phyloP scores from a whole-genome alignment of 1,140 invertebrate species.

The Platyura marginata region DNA sequence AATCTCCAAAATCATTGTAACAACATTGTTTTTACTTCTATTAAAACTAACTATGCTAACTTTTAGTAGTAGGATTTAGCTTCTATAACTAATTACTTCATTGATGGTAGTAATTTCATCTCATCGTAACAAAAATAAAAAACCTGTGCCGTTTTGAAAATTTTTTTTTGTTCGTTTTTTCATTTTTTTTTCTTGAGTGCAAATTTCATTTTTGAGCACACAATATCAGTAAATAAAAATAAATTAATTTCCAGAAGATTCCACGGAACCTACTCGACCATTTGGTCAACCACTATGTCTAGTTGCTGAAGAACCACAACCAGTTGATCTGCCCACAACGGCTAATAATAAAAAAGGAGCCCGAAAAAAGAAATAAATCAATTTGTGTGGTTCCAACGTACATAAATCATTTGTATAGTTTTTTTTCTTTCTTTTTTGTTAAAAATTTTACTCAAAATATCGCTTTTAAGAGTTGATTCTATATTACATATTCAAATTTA shows the following conservation, averaged over 20 bases:
- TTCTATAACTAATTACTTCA: neutral
- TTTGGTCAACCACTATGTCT: slow-evolving; percentile 56
- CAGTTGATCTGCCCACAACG: neutral
- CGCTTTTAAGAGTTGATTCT: too few species aligned
- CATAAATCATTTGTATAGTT: neutral
- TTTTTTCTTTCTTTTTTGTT: too few species aligned
- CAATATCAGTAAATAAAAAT: neutral
- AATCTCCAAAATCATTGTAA: too few species aligned
- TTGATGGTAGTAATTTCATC: slow-evolving; percentile 48
- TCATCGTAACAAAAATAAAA: slow-evolving; percentile 90
- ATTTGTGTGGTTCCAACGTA: neutral
- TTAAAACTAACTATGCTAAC: neutral
- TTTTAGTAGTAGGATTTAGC: neutral
- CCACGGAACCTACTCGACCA: slow-evolving; percentile 43
- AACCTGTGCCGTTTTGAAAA: too few species aligned
- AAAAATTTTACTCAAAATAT: too few species aligned
- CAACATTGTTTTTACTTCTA: neutral
- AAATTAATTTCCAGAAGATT: slow-evolving; percentile 24
- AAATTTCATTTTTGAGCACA: neutral
- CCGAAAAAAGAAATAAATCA: slow-evolving; percentile 8
- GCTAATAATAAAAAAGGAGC: slow-evolving; percentile 7
- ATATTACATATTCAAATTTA: too few species aligned
- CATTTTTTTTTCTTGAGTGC: neutral
- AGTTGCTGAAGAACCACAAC: slow-evolving; percentile 9
- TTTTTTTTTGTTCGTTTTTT: neutral